A percentile compares a stretch with the other conserved stretches of the same genome.
These are phyloP conservation scores for Athalia cordata DNA, from an alignment of 2,888 invertebrate genomes.

Conservation along the genomic window DNA sequence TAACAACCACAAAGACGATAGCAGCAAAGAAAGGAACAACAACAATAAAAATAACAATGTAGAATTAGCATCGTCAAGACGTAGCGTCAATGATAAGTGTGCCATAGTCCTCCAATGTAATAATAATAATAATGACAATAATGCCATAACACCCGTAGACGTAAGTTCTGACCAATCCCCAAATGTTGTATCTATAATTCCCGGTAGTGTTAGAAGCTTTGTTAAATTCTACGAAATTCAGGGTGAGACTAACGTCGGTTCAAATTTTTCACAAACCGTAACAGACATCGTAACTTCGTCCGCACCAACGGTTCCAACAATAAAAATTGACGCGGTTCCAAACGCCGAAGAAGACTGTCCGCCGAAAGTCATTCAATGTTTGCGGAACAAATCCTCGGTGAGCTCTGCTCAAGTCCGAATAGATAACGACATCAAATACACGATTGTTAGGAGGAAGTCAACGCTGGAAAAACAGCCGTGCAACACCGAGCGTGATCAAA, in stretches of 20 bases:
- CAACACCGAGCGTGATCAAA: background rate
- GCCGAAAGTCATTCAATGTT: background rate
- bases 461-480: background rate
- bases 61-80: constrained; percentile 31
- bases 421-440: constrained; percentile 46
- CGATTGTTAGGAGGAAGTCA: constrained; percentile 44
- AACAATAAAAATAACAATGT: constrained; percentile 9
- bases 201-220: constrained; percentile 70
- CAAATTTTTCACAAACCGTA: constrained; percentile 2
- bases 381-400: constrained; percentile 46
- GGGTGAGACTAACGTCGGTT: constrained; percentile 49
- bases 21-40: background rate
- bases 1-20: background rate
- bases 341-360: background rate
- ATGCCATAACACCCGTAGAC: constrained; percentile 67
- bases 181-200: constrained; percentile 60
- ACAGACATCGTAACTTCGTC: constrained; percentile 25
- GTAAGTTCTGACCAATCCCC: constrained; percentile 68
- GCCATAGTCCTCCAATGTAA: constrained; percentile 61
- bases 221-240: constrained; percentile 69
- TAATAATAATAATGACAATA: constrained; percentile 69
- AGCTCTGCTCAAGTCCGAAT: constrained; percentile 61
- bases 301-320: background rate
- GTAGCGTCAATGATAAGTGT: constrained; percentile 62
- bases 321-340: constrained; percentile 21